Base-by-base conservation (phyloP, 2,113 vertebrate genomes). In the Galemys pyrenaicus region DNA sequence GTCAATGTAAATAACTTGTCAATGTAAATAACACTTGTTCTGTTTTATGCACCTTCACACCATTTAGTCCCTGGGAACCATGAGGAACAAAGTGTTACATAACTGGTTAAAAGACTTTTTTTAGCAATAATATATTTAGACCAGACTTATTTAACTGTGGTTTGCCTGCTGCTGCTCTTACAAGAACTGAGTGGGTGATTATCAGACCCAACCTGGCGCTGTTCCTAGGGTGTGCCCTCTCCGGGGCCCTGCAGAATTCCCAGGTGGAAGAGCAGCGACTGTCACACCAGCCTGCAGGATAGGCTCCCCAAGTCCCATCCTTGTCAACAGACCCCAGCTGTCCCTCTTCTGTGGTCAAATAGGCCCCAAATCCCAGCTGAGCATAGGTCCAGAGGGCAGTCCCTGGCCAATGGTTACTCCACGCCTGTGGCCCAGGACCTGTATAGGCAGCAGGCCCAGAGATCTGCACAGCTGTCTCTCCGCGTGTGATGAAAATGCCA, bases 51-150 rank as follows among this genome's bases (percentile, higher is more conserved):
- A 37, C 75, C 46, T 92, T 96, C 54, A 87, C 30, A 37, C 54
- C 32, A 39, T 67, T 94, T 56, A 83, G 35, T 77, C 51, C 75
- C 54, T 58, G 16, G 46, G 75, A 94, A 79, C 32, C 74, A n/a
- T 60, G 58, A 86, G 37, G 49, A 35, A 82, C 74, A 46, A 75
- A 89, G 35, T 67, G 24, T 89, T 91, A 49, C 16, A 71, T 73
- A 93, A 84, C 28, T 79, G 44, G 41, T 70, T 91, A 58, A 91
- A 92, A 95, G 67, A 0, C 74, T 82, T 39, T 91, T 83, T 91
- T 95, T 62, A 73, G 79, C 62, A 89, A 74, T 49, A 88, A 78
- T 51, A 19, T 91, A 94, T 95, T n/a, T 39, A 87, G 92, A 68
- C 13, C 58, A 73, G 67, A 22, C 44, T 86, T 82, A 44, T 60